A percentile compares a stretch with the other conserved stretches of the same genome.
Evolutionary conservation across 2,888 invertebrate genomes (phyloP).

Genomic region (Cephus pygmeus): DNA sequence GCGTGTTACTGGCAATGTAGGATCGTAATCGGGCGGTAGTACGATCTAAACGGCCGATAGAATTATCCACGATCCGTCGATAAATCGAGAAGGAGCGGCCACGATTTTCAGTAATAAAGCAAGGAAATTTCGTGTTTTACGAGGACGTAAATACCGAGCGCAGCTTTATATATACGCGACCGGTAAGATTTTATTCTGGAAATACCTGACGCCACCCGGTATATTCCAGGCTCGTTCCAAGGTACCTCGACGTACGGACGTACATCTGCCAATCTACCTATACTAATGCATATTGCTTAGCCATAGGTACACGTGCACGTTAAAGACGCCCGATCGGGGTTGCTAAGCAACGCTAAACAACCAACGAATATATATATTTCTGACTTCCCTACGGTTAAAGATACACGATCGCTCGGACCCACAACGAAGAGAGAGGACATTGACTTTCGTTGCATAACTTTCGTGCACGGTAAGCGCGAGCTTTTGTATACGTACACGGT

Average conservation of each 20-base stretch:
- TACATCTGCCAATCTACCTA: neutral
- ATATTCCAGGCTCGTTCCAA: neutral
- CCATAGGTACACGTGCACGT: neutral
- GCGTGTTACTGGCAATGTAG: neutral
- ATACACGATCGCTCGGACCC: neutral
- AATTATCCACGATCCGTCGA: constrained; percentile 25
- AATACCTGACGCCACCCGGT: neutral
- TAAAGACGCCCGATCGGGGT: neutral
- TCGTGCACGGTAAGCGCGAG: neutral
- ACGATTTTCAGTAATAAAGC: constrained; percentile 17
- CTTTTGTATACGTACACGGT: neutral
- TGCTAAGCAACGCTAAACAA: neutral
- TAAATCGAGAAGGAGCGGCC: constrained; percentile 33
- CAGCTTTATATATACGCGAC: neutral
- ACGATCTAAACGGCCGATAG: constrained; percentile 14
- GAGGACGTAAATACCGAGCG: constrained; percentile 16
- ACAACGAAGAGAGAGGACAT: constrained; percentile 13
- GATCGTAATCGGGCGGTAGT: neutral
- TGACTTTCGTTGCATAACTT: constrained; percentile 15
- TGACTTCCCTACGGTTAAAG: neutral
- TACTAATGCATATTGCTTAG: neutral
- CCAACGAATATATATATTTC: neutral
- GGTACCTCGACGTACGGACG: neutral
- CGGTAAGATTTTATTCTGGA: neutral
- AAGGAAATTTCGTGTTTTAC: constrained; percentile 14